Evolutionary conservation across 2,113 vertebrate species (phyloP), one percentile per base, ranked within the genome.

Genomic region (Caranx ignobilis): DNA sequence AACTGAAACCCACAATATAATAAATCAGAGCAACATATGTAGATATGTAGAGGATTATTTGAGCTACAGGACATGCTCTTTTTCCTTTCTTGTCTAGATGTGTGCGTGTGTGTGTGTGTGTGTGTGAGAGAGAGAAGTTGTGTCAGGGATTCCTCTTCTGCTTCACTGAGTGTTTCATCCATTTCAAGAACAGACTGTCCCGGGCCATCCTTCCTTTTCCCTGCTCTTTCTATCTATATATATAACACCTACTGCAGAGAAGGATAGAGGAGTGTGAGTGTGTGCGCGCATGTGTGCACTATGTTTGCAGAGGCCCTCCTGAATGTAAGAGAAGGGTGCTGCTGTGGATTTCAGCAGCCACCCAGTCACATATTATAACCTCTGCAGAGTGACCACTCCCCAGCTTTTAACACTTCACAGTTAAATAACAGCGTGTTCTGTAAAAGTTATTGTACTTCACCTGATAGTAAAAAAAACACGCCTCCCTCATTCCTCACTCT

Each of bases 161-260:
- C 39, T 65, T 31, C 45, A 69, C 71, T 81, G 80, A 68, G 48
- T 67, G 72, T 75, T 80, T 78, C 77, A 77, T 79, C 34, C 35
- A n/a, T 56, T 19, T 18, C 4, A 15, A 71, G 82, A 87, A 89
- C 82, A 88, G 60, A 9, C 75, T 84, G 86, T 88, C 41, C 75
- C 54, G 69, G 31, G 5, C 67, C 79, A 57, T 57, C 60, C 31
- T 78, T 82, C 71, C 57, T 21, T 47, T 50, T 70, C 71, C 57
- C 39, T 6, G 56, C 26, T 41, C 81, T 34, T 71, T 59, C 71
- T 78, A 19, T 67, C 3, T 67, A 34, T 67, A 70, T 72, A 75
- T 81, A 66, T 70, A 82, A 78, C 87, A 81, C 41, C 34, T 57
- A 72, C 78, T 80, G 71, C 62, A 3, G 72, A 71, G 37, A 79